phyloP scores from a whole-genome alignment of 2,113 vertebrate species.

The Lepidothrix coronata region DNA sequence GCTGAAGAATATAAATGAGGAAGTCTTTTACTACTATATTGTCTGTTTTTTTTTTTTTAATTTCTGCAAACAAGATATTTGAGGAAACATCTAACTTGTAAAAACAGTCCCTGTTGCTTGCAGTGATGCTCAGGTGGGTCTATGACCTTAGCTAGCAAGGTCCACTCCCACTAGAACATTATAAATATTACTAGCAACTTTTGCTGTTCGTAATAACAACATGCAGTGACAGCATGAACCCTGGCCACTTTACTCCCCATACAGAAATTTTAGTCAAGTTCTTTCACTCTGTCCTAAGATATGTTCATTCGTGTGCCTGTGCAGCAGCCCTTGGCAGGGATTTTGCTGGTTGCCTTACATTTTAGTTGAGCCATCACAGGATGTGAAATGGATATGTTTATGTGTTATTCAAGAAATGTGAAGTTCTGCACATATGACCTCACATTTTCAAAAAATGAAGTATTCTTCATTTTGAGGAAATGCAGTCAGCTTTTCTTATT shows the following conservation, averaged over 20 bases:
- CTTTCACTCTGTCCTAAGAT: not conserved
- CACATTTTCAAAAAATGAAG: not conserved
- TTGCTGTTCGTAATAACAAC: not conserved
- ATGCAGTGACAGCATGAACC: not conserved
- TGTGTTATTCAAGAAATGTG: not conserved
- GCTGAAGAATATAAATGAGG: not conserved
- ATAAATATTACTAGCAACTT: not conserved
- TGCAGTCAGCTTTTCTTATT: not conserved
- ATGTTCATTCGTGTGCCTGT: fast-evolving
- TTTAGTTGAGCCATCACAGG: not conserved
- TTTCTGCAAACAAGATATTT: not conserved
- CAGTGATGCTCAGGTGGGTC: not conserved
- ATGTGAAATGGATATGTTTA: not conserved
- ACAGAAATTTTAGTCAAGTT: not conserved
- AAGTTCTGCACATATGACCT: not conserved
- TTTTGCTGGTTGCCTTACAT: not conserved
- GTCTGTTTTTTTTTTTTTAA: not conserved
- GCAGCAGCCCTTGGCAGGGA: not conserved
- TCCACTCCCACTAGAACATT: not conserved
- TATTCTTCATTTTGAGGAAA: not conserved
- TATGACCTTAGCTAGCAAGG: not conserved
- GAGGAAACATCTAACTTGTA: not conserved
- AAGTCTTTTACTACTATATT: not conserved
- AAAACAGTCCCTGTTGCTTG: not conserved
- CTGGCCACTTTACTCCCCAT: not conserved